These are phyloP conservation scores for Condylura cristata DNA, from an alignment of 2,113 vertebrate species.

Conservation along the genomic window DNA sequence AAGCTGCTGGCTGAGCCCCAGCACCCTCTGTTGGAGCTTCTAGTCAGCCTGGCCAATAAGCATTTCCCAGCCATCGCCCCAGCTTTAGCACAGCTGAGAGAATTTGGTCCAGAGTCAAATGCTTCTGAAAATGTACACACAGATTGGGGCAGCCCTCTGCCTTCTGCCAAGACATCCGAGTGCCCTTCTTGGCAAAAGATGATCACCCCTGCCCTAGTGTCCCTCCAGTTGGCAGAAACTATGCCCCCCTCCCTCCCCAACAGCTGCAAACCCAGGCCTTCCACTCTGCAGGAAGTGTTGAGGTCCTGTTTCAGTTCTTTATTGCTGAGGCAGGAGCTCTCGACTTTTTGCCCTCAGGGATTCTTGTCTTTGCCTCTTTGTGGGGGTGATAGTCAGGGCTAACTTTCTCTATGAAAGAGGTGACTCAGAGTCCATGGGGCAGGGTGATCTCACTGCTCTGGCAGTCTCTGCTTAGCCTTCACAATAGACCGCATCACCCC, in stretches of 20 bases:
- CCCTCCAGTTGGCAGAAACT: constrained; percentile 71
- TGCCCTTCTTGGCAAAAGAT: constrained; percentile 80
- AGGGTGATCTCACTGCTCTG: neutral
- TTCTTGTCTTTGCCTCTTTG: neutral
- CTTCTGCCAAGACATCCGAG: constrained; percentile 77
- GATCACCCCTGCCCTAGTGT: constrained; percentile 69
- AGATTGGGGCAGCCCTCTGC: constrained; percentile 71
- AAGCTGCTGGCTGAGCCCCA: constrained; percentile 77
- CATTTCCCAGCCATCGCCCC: constrained; percentile 62
- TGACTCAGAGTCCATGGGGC: neutral
- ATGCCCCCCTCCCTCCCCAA: constrained; percentile 30
- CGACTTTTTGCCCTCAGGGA: neutral
- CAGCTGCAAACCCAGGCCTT: constrained; percentile 70
- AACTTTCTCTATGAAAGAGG: neutral
- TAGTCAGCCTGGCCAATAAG: constrained; percentile 71
- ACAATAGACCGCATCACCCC: neutral
- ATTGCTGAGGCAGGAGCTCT: neutral
- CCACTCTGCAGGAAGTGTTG: neutral
- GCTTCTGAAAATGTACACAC: constrained; percentile 79
- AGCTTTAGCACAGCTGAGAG: constrained; percentile 68
- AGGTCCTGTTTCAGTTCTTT: constrained; percentile 13
- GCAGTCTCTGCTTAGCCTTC: neutral
- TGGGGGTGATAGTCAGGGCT: neutral
- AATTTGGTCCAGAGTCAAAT: constrained; percentile 78
- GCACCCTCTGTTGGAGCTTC: constrained; percentile 71